Percentiles rank a stretch among this genome's conserved stretches.
Evolutionary conservation across 2,888 invertebrate species (phyloP).

Genomic region (Tanytarsus gracilentus): DNA sequence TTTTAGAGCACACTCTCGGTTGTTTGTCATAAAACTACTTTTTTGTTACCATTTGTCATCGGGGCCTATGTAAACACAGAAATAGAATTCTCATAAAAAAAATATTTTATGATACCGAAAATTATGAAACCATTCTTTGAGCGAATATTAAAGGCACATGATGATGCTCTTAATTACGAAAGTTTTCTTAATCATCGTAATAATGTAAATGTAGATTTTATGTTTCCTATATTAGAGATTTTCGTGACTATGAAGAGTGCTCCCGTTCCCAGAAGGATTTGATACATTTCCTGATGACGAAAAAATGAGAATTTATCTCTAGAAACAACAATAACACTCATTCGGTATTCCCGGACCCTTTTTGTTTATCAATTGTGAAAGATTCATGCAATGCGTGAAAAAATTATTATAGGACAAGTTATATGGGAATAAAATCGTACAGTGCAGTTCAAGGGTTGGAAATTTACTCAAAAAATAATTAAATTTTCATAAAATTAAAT

Average conservation of each 20-base stretch:
- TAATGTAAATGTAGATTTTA: neutral
- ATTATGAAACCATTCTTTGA: too few species aligned
- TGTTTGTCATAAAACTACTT: too few species aligned
- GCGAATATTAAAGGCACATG: too few species aligned
- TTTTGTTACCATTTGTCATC: too few species aligned
- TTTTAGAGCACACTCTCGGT: conserved; percentile 2
- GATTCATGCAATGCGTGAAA: conserved; percentile 17
- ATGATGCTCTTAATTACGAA: too few species aligned
- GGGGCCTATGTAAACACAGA: too few species aligned
- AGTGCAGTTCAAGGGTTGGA: too few species aligned
- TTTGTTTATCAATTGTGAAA: conserved; percentile 21
- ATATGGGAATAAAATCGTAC: neutral
- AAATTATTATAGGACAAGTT: conserved; percentile 15
- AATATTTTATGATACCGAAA: too few species aligned
- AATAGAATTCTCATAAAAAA: too few species aligned
- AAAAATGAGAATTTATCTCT: conserved; percentile 16
- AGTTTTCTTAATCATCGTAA: too few species aligned
- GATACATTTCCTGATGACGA: neutral
- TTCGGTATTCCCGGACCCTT: conserved; percentile 6
- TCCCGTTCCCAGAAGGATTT: conserved; percentile 19
- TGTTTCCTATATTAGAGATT: neutral
- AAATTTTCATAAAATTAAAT: too few species aligned
- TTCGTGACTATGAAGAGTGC: neutral
- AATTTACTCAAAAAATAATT: too few species aligned
- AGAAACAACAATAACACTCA: conserved; percentile 8